These are phyloP conservation scores for Drosophila sp. DNA, from an alignment of 1,140 invertebrate genomes.

Conservation along the genomic window DNA sequence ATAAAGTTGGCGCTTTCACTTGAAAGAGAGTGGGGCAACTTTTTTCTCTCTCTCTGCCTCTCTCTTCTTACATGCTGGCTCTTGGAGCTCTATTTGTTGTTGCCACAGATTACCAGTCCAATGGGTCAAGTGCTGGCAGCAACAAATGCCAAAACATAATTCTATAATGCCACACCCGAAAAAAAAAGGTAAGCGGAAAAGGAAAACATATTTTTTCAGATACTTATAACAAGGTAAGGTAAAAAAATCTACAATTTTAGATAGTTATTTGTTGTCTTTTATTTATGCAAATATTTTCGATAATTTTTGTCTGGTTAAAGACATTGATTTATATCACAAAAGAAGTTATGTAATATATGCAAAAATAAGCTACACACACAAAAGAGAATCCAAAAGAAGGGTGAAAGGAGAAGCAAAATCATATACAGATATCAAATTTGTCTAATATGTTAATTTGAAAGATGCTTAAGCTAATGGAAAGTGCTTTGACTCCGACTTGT, in stretches of 20 bases:
- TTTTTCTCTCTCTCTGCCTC: background rate
- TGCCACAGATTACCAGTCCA: background rate
- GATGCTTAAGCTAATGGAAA: constrained; percentile 1
- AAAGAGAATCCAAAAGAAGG: background rate
- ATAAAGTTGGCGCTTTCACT: constrained; percentile 13
- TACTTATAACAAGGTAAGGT: background rate
- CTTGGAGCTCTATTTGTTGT: constrained; percentile 1
- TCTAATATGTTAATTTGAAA: constrained; percentile 3
- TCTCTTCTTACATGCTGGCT: background rate
- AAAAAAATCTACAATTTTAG: background rate
- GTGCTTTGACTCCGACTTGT: background rate
- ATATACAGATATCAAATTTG: background rate
- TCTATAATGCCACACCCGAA: constrained; percentile 3
- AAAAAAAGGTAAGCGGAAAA: background rate
- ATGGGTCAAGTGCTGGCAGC: constrained; percentile 7
- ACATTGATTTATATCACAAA: background rate
- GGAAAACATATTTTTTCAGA: background rate
- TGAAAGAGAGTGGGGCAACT: background rate
- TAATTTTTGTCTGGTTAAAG: background rate
- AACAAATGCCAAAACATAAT: background rate
- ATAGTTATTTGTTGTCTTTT: background rate
- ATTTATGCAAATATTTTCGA: constrained; percentile 1
- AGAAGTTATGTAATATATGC: background rate
- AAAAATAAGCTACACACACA: background rate
- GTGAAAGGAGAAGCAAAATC: background rate